Conservation (phyloP, 2,113 vertebrate species). For the Tragelaphus buxtoni region DNA sequence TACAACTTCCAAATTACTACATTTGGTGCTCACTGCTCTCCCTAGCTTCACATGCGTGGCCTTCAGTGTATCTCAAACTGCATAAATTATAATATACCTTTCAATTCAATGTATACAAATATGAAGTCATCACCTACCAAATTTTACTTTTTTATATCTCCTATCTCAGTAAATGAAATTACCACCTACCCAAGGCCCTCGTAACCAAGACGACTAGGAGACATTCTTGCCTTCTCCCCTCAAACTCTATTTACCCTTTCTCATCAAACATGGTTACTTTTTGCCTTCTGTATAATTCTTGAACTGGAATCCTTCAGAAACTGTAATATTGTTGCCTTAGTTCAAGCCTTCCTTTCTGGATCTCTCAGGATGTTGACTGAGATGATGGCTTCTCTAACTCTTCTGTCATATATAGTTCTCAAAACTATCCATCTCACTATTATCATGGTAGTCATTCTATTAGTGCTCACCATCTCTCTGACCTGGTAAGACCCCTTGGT, state of each 20-base stretch:
- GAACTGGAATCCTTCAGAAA: background rate
- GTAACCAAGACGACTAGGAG: background rate
- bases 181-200: background rate
- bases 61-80: background rate
- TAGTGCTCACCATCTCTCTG: background rate
- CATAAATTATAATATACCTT: background rate
- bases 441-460: background rate
- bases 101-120: background rate
- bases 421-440: background rate
- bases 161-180: background rate
- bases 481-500: background rate
- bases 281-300: background rate
- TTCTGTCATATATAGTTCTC: background rate
- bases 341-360: background rate
- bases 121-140: background rate
- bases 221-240: background rate
- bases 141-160: background rate
- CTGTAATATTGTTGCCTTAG: too few relatives aligned
- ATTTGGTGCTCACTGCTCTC: background rate
- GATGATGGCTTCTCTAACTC: background rate
- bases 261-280: background rate
- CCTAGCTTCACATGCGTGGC: rapidly evolving
- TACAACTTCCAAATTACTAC: background rate
- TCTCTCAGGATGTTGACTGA: background rate
- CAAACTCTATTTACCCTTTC: rapidly evolving